Evolutionary conservation across 2,113 vertebrate genomes (phyloP), one percentile per base, ranked within the genome.

Genomic region (Pogonocichla stellata): DNA sequence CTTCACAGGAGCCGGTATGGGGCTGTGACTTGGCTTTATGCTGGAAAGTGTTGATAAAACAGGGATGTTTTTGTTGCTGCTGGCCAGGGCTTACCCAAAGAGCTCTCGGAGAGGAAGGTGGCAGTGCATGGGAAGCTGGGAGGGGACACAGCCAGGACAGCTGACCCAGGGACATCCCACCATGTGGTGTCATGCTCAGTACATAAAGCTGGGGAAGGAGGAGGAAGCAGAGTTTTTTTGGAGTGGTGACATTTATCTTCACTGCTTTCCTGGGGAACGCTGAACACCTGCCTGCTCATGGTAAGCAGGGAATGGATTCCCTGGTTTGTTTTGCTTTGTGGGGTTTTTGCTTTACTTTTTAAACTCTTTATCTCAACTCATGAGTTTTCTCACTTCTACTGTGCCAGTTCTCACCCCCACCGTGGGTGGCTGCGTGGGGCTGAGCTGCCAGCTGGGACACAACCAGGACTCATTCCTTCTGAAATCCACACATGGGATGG

Each of bases 401-500:
- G 36, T 58, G 17, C 36, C 45, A 73, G 53, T 28, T 80, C 67
- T 70, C 73, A n/a, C 56, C 58, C n/a, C 43, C 51, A 51, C 10
- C 33, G 36, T 43, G 28, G 51, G 51, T 29, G 50, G 42, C 78
- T 56, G 33, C 22, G 22, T 26, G 66, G 67, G 67, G 71, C 53
- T 86, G 72, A 51, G 83, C 50, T 65, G 42, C 75, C 86, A 88
- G 51, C 51, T 80, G 67, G 67, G 60, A 65, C 19, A 51, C 69
- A 73, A 51, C 67, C 77, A 81, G 10, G 0, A 45, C 67, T 51
- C 14, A 18, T 29, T 73, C 19, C 36, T 33, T 12, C 40, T 4
- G 4, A 58, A 66, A 82, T 3, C 50, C 50, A 40, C 4, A 4
- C 31, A 28, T 0, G 2, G 54, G 10, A n/a, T 12, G 14, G 38